Base-by-base conservation (phyloP, 2,888 invertebrate species). In the Punctoribates punctum region DNA sequence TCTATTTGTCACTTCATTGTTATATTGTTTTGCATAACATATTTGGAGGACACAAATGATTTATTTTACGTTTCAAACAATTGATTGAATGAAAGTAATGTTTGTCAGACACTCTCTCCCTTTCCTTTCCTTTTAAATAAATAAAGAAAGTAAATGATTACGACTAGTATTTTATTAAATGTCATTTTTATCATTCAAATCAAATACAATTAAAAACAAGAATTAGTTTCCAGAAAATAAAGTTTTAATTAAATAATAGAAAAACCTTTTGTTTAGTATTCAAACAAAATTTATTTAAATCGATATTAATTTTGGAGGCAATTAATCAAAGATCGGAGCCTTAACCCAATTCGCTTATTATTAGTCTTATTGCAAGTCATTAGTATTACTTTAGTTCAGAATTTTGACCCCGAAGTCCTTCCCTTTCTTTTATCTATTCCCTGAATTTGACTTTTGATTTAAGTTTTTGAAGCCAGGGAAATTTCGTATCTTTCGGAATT, bases 401-500 rank as follows among this genome's bases (percentile, higher is more conserved):
- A 20, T 20, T 20, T 57, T 57, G 57, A 57, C 20, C 20, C 42
- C 42, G 6, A 34, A 54, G 25, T 57, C n/a, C 20, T 23, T 57
- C n/a, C 9, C 6, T 25, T 3, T 23, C n/a, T 57, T 8, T 54
- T 57, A 23, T 25, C 4, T 15, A 20, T n/a, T 70, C 70, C 13
- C 23, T 60, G 9, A 46, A 65, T 67, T 77, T 77, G 15, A 77
- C 67, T 77, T 77, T 60, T 27, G 51, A 65, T 57, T 70, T 48
- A 51, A 76, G 46, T 65, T 77, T 70, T n/a, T 76, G 67, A 57
- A 81, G 77, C 79, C 80, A 79, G 11, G 80, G 79, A 70, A 81
- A 80, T 74, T 80, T 80, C 17, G 80, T 79, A 67, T 80, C 80
- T 76, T 81, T 81, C 9, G 81, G 81, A 78, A 81, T 81, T n/a